phyloP scores from a whole-genome alignment of 2,797 vertebrate genomes.

The Arctocebus calabarensis region DNA sequence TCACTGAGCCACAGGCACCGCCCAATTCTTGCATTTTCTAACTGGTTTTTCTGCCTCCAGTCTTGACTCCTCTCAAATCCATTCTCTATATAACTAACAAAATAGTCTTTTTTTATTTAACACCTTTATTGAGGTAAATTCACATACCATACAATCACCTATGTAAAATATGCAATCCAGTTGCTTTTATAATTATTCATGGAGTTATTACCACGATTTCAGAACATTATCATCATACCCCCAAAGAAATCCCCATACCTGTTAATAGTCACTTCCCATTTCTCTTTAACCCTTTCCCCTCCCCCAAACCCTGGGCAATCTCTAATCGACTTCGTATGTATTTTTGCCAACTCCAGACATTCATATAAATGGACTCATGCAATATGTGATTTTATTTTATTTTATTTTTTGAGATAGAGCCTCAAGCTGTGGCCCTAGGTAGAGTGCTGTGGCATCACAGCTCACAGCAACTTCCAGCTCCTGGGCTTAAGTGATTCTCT shows the following conservation, averaged over 20 bases:
- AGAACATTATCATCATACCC: neutral
- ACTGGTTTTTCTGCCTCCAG: neutral
- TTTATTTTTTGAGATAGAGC: too few species aligned
- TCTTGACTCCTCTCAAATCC: neutral
- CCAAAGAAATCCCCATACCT: neutral
- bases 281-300: neutral
- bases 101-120: neutral
- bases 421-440: too few species aligned
- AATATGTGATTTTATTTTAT: too few species aligned
- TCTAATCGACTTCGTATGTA: neutral
- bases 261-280: neutral
- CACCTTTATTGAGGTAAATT: conserved; percentile 14
- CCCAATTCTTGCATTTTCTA: neutral
- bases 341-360: neutral
- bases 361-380: neutral
- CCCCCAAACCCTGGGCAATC: neutral
- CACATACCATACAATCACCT: neutral
- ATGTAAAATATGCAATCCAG: neutral
- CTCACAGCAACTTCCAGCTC: too few species aligned
- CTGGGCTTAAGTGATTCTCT: too few species aligned
- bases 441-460: too few species aligned
- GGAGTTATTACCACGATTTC: neutral
- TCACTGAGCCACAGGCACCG: too few species aligned
- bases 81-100: neutral
- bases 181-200: neutral